Evolutionary conservation across 2,797 vertebrate species (phyloP), one percentile per base, ranked within the genome.

Genomic region (Periparus ater): DNA sequence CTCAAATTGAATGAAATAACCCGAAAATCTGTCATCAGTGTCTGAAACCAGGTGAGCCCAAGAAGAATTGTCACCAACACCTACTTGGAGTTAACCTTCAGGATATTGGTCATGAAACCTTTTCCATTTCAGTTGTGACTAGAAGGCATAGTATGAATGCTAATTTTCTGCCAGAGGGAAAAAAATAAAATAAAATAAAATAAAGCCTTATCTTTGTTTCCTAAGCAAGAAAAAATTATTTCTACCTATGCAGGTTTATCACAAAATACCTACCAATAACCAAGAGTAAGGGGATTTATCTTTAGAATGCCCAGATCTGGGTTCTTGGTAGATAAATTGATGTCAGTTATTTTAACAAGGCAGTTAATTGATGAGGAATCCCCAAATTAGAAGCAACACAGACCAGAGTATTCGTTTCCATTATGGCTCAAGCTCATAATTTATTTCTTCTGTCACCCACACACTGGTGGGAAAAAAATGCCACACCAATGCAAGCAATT

Each of bases 341-440:
- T 45, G 19, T 36, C 50, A 71, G 11, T 42, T 87, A 75, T 78
- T 94, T 74, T 40, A 83, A 71, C 27, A 62, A 63, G 29, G 74
- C 25, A 42, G 38, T 36, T 65, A 81, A 67, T 19, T 55, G 67
- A 91, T 57, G 38, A 61, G 50, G 58, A 78, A 61, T 38, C 30
- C 42, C 14, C 17, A 70, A 29, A 19, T 20, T 0, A 42, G 73
- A 63, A 89, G 45, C 15, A 72, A 60, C 3, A 61, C 17, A 71
- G 21, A 53, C 20, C 57, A 65, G 34, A 80, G 13, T 38, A 30
- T 81, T 68, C 0, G 32, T 25, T 65, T 72, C 62, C 73, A 3
- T 71, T 25, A 8, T 9, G 23, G 32, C 45, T 34, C 13, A 10
- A 65, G 42, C 0, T 7, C 1, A 2, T 8, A 1, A 10, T 74